Base-by-base conservation (phyloP, 30 jellyfish, hydroid and myxozoan species). In the Aurelia coerulea region DNA sequence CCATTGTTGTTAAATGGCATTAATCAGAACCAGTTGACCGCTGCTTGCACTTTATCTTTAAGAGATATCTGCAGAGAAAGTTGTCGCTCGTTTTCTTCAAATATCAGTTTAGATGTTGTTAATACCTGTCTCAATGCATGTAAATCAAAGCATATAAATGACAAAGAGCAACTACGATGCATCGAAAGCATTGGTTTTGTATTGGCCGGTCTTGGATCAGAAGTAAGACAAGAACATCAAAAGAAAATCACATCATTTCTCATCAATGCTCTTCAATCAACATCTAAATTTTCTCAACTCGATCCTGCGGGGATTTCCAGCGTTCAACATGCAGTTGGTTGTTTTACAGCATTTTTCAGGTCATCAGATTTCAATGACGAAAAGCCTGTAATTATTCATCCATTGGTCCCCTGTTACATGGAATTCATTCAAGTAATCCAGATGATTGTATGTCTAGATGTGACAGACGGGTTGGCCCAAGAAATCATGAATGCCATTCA, bases 11-110 rank as follows among this genome's bases (percentile, higher is more conserved):
- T 78, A 66, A 78, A 78, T 71, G 96, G 97, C 46, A 82, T 93
- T 4, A 16, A 56, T 42, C 87, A 84, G 54, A 56, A 29, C n/a
- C 94, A 93, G 32, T 68, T 85, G 29, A 46, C 76, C 4, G 79
- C 91, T 2, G 94, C 98, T 2, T 81, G 97, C 49, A 82, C 97
- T 32, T 72, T 88, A 14, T 76, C 98, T 17, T 76, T 93, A 59
- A 71, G 93, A 66, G 97, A 88, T 58, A 83, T 93, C 18, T 88
- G 98, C 78, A 93, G 93, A 23, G 98, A 93, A 74, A 80, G 97
- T 50, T 79, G 97, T 2, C 17, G 76, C 5, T 56, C 95, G 23
- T 58, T 93, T 50, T 54, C 89, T 18, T 86, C 74, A 29, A 67
- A 33, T 17, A 32, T 85, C 9, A 62, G 83, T 49, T 54, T 66